Evolutionary conservation across 1,140 invertebrate genomes (phyloP).

Genomic region (Pseudomyrmex sp.): DNA sequence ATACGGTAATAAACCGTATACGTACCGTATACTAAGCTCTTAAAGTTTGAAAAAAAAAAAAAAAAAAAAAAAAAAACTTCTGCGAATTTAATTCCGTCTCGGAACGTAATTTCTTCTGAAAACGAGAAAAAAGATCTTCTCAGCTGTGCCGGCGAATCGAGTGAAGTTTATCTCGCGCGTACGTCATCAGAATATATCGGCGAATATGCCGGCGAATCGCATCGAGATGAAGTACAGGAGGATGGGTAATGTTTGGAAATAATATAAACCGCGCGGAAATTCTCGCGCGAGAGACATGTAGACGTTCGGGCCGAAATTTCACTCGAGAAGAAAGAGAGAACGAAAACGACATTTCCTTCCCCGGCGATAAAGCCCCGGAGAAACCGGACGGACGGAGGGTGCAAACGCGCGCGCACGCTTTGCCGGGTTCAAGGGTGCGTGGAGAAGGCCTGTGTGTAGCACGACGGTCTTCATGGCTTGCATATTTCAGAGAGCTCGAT

Average conservation of each 20-base stretch:
- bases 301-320: conserved; percentile 21
- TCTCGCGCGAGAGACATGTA: conserved; percentile 18
- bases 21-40: too few species aligned
- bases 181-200: too few species aligned
- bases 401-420: conserved; percentile 34
- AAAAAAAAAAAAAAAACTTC: too few species aligned
- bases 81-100: too few species aligned
- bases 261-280: conserved; percentile 7
- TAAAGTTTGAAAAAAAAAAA: too few species aligned
- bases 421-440: conserved; percentile 59
- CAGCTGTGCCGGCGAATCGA: background rate
- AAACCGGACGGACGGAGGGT: background rate
- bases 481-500: conserved; percentile 63
- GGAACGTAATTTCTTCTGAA: too few species aligned
- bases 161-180: background rate
- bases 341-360: conserved; percentile 18
- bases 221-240: conserved; percentile 3
- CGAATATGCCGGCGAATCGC: background rate
- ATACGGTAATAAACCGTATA: background rate
- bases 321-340: background rate
- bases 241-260: conserved; percentile 1
- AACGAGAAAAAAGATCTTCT: background rate
- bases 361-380: conserved; percentile 11
- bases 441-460: conserved; percentile 21
- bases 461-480: conserved; percentile 46